Evolutionary conservation across 2,797 vertebrate genomes (phyloP).

Genomic region (Dryobates pubescens): DNA sequence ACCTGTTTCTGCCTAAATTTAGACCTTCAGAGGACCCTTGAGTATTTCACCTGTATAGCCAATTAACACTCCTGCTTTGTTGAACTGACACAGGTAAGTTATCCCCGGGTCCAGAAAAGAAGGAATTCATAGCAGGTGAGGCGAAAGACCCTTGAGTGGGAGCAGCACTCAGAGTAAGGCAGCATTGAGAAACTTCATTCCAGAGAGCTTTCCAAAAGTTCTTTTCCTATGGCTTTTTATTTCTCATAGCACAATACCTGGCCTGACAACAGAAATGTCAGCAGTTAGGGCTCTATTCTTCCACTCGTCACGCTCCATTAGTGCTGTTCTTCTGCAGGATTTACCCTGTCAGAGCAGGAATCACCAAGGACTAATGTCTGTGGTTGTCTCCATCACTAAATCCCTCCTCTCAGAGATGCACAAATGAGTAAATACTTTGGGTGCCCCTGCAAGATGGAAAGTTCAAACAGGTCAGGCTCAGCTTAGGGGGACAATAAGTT

Average conservation of each 20-base stretch:
- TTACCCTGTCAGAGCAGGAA: constrained; percentile 76
- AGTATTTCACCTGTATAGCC: neutral
- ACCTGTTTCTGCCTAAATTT: neutral
- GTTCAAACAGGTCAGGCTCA: constrained; percentile 57
- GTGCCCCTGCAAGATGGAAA: constrained; percentile 56
- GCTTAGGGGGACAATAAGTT: neutral
- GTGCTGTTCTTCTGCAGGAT: constrained; percentile 74
- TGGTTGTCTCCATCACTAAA: constrained; percentile 75
- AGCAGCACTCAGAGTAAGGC: constrained; percentile 64
- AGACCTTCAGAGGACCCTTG: neutral
- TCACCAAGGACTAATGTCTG: constrained; percentile 73
- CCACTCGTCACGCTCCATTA: constrained; percentile 77
- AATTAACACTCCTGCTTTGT: constrained; percentile 66
- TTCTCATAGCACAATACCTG: constrained; percentile 71
- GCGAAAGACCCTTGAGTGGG: constrained; percentile 61
- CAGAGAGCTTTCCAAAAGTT: constrained; percentile 54
- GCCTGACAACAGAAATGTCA: constrained; percentile 77
- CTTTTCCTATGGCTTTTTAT: constrained; percentile 73
- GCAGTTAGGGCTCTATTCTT: constrained; percentile 75
- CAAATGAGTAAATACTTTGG: constrained; percentile 74
- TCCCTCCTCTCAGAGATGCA: constrained; percentile 73
- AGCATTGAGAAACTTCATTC: constrained; percentile 72
- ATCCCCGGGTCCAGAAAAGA: constrained; percentile 63
- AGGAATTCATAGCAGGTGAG: constrained; percentile 63
- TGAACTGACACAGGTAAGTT: constrained; percentile 63